A percentile compares a stretch with the other conserved stretches of the same genome.
These are phyloP conservation scores for Mythimna albipuncta DNA, from an alignment of 2,888 invertebrate species.

Conservation along the genomic window DNA sequence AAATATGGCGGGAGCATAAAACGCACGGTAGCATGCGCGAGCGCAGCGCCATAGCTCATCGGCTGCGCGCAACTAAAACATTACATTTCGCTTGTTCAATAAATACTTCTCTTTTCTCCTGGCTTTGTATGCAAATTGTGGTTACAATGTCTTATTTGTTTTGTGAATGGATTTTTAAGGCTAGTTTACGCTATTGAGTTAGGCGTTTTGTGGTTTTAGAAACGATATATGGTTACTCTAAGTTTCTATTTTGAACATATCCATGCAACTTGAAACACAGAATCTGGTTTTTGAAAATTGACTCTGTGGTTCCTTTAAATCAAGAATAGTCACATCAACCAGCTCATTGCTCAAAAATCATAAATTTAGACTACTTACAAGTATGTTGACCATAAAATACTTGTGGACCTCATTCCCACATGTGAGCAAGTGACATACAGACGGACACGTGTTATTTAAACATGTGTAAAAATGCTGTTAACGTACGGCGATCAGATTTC, in stretches of 20 bases:
- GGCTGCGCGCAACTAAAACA: constrained; percentile 65
- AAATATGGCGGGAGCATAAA: constrained; percentile 66
- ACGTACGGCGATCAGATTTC: constrained; percentile 50
- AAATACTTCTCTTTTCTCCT: constrained; percentile 77
- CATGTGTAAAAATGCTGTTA: constrained; percentile 48
- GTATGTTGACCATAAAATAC: constrained; percentile 36
- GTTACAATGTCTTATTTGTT: constrained; percentile 70
- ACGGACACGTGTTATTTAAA: constrained; percentile 34
- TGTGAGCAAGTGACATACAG: constrained; percentile 28
- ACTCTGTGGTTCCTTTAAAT: neutral
- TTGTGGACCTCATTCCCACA: constrained; percentile 48
- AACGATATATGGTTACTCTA: neutral
- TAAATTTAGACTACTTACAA: constrained; percentile 21
- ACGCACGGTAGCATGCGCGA: constrained; percentile 73
- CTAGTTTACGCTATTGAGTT: constrained; percentile 31
- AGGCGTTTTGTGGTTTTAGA: constrained; percentile 22
- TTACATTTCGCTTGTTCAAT: constrained; percentile 72
- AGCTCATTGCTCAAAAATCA: constrained; percentile 8
- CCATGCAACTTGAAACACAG: neutral
- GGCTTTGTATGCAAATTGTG: constrained; percentile 81
- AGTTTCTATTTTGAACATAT: neutral
- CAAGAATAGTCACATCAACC: neutral
- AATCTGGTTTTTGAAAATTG: neutral
- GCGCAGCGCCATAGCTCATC: constrained; percentile 71
- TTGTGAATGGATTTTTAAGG: constrained; percentile 56